Conservation (phyloP, 2,797 vertebrate genomes). For the Typhlichthys subterraneus region DNA sequence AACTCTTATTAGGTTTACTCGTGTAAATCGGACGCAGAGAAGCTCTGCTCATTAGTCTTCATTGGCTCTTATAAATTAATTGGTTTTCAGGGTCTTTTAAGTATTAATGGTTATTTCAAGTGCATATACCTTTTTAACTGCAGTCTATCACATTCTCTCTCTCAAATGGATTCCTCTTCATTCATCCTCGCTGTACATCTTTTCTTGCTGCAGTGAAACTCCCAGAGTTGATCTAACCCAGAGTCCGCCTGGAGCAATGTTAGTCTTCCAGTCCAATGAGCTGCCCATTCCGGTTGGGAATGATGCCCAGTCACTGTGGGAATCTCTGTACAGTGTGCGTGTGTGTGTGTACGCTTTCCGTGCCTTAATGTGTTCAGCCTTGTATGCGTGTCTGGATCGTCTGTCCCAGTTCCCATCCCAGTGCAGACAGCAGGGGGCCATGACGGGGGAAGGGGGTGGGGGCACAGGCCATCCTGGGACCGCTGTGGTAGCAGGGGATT, state of each 20-base stretch:
- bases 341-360: constrained; percentile 25
- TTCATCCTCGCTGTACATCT: constrained; percentile 33
- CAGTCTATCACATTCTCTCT: constrained; percentile 6
- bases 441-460: constrained; percentile 36
- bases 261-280: constrained; percentile 82
- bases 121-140: neutral
- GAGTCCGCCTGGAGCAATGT: constrained; percentile 79
- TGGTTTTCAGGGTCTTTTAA: constrained; percentile 25
- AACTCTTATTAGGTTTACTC: constrained; percentile 9
- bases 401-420: constrained; percentile 79
- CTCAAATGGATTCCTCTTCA: constrained; percentile 26
- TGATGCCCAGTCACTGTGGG: constrained; percentile 75
- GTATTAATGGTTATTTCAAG: constrained; percentile 23
- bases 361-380: constrained; percentile 14
- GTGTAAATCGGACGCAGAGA: constrained; percentile 4
- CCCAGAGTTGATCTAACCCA: constrained; percentile 78
- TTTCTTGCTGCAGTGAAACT: constrained; percentile 43
- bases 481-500: constrained; percentile 4
- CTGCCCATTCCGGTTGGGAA: constrained; percentile 79
- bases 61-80: constrained; percentile 32
- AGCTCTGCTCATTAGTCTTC: constrained; percentile 7
- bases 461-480: constrained; percentile 13
- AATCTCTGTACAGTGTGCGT: constrained; percentile 67
- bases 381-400: constrained; percentile 61
- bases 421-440: constrained; percentile 58